Conservation (phyloP, 2,797 vertebrate genomes). For the Falco naumanni region DNA sequence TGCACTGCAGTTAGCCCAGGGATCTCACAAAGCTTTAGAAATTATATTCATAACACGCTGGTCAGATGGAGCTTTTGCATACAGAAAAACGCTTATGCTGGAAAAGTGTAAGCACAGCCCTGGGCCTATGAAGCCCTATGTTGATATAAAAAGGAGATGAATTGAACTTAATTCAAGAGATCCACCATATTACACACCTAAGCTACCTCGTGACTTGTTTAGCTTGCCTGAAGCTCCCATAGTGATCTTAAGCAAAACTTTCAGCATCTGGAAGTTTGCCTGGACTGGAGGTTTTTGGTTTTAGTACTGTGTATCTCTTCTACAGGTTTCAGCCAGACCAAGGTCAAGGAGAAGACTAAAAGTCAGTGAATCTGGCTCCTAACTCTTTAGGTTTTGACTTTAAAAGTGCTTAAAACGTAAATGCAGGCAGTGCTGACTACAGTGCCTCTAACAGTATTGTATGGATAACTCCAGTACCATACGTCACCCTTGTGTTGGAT, state of each 20-base stretch:
- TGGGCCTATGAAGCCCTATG: slow-evolving; percentile 20
- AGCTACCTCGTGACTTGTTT: slow-evolving; percentile 39
- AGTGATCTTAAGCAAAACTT: background rate
- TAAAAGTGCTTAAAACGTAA: background rate
- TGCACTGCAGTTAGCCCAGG: background rate
- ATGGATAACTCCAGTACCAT: background rate
- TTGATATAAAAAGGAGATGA: slow-evolving; percentile 47
- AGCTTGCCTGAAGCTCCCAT: slow-evolving; percentile 45
- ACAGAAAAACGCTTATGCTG: background rate
- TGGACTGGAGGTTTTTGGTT: background rate
- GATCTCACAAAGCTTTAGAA: background rate
- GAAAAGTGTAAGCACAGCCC: slow-evolving; percentile 25
- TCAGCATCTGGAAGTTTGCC: background rate
- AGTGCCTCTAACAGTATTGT: background rate
- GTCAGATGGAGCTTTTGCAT: background rate
- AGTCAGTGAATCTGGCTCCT: background rate
- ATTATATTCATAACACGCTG: background rate
- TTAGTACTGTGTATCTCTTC: background rate
- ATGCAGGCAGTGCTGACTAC: background rate
- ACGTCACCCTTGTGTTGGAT: background rate
- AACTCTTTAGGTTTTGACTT: background rate
- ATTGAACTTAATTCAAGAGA: slow-evolving; percentile 52
- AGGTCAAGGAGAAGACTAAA: background rate
- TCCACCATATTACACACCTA: slow-evolving; percentile 35
- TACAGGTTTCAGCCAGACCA: background rate